Evolutionary conservation across 2,113 vertebrate genomes (phyloP).

Genomic region (Clinocottus analis): DNA sequence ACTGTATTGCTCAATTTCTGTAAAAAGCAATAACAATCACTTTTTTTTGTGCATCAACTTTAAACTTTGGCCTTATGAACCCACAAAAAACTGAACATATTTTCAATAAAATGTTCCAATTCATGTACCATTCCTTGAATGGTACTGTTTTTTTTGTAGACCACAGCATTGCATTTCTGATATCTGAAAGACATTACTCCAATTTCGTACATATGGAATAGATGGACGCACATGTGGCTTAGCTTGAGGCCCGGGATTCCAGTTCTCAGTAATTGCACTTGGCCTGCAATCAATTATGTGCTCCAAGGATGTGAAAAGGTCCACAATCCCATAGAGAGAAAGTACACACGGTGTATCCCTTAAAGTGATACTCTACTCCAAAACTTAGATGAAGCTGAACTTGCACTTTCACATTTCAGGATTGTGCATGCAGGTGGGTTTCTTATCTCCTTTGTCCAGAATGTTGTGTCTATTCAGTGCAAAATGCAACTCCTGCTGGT

Average conservation of each 20-base stretch:
- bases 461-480: conserved; percentile 39
- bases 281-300: conserved; percentile 80
- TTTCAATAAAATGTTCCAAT: background rate
- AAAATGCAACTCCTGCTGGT: background rate
- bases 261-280: conserved; percentile 69
- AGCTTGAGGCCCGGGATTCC: conserved; percentile 54
- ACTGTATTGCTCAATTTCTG: background rate
- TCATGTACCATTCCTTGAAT: background rate
- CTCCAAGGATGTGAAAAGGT: conserved; percentile 48
- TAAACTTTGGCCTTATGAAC: background rate
- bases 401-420: conserved; percentile 29
- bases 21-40: background rate
- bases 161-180: conserved; percentile 6
- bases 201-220: conserved; percentile 42
- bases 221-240: conserved; percentile 71
- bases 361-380: conserved; percentile 24
- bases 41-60: background rate
- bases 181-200: conserved; percentile 31
- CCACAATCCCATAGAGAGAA: conserved; percentile 36
- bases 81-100: background rate
- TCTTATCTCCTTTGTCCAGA: conserved; percentile 18
- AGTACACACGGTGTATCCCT: conserved; percentile 14
- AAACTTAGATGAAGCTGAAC: conserved; percentile 9
- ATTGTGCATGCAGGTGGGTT: background rate
- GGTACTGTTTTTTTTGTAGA: background rate